Conservation (phyloP, 2,113 vertebrate genomes). For the Corythoichthys intestinalis region DNA sequence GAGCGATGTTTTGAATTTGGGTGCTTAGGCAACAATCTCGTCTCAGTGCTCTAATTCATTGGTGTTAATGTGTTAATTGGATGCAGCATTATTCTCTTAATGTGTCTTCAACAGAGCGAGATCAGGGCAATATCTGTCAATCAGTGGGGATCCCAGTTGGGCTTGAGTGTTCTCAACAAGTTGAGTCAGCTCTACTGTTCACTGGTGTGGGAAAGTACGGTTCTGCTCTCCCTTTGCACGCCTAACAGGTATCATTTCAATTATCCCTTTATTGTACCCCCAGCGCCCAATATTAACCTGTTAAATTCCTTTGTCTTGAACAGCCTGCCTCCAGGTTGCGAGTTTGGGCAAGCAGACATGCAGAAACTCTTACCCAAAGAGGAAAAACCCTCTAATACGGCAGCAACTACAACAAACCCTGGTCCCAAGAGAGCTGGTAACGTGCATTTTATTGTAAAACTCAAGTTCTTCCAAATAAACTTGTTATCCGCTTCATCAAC, state of each 20-base stretch:
- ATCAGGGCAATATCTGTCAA: slow-evolving; percentile 94
- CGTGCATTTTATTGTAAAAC: slow-evolving; percentile 5
- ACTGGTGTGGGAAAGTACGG: slow-evolving; percentile 93
- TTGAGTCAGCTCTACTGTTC: slow-evolving; percentile 95
- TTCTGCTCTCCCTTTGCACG: slow-evolving; percentile 91
- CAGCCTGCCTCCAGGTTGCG: slow-evolving; percentile 88
- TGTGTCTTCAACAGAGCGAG: slow-evolving; percentile 77
- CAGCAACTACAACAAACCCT: slow-evolving; percentile 54
- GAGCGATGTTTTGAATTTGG: too few relatives aligned
- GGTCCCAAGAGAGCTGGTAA: slow-evolving; percentile 82
- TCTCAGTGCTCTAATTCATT: too few relatives aligned
- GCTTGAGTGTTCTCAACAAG: slow-evolving; percentile 88
- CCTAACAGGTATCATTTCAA: slow-evolving; percentile 81
- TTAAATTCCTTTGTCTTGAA: not conserved
- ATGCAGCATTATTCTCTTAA: not conserved
- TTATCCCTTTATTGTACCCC: slow-evolving; percentile 2
- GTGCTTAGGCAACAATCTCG: too few relatives aligned
- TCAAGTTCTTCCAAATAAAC: slow-evolving; percentile 1
- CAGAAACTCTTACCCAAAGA: slow-evolving; percentile 93
- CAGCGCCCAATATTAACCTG: not conserved
- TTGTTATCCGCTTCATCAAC: slow-evolving; percentile 22
- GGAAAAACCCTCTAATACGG: slow-evolving; percentile 75
- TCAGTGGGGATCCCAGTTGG: slow-evolving; percentile 93
- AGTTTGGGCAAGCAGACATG: slow-evolving; percentile 94
- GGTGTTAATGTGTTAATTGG: not conserved